Conservation (phyloP, 1,140 invertebrate species). For the Melanaphis sacchari region DNA sequence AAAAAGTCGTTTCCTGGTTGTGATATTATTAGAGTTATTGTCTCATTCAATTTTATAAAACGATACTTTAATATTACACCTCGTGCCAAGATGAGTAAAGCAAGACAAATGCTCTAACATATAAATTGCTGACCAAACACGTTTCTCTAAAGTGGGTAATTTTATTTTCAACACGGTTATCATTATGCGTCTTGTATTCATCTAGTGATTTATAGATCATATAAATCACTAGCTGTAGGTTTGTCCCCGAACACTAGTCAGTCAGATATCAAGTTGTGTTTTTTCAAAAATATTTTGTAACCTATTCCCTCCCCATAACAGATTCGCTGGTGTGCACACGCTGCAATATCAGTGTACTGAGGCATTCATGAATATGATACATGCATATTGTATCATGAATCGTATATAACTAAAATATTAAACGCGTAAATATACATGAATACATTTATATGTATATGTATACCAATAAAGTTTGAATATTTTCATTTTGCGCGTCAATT, state of each 20-base stretch:
- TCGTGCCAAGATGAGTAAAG: neutral
- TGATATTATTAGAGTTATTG: neutral
- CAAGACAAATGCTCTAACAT: neutral
- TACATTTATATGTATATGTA: neutral
- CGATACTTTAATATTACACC: neutral
- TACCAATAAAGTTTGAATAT: conserved; percentile 6
- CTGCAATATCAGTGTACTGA: neutral
- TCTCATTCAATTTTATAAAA: conserved; percentile 14
- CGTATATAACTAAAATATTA: neutral
- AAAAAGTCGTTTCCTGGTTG: neutral
- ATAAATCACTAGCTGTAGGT: neutral
- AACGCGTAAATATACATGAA: neutral
- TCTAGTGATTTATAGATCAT: neutral
- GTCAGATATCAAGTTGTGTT: neutral
- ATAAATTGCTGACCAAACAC: neutral
- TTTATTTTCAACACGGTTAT: neutral
- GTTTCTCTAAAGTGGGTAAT: neutral
- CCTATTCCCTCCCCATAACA: neutral
- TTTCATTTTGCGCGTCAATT: neutral
- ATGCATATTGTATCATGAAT: neutral
- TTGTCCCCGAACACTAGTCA: neutral
- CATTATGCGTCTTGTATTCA: neutral
- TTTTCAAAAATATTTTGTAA: neutral
- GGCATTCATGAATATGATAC: neutral
- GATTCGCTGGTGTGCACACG: neutral